Base-by-base conservation (phyloP, 1,140 invertebrate species). In the Sminthurides bifidus region DNA sequence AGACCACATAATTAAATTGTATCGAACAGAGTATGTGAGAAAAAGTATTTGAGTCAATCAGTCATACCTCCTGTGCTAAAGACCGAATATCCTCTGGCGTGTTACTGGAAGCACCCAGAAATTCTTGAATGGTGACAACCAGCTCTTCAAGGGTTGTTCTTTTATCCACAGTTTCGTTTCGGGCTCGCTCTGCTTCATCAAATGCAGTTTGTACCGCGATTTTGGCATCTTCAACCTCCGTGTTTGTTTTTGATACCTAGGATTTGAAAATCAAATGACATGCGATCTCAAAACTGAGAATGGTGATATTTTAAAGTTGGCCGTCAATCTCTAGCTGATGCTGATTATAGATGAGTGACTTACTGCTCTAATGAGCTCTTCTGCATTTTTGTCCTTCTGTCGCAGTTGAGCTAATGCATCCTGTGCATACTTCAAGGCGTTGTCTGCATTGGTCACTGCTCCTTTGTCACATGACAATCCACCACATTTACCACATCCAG, bases 401-500 rank as follows among this genome's bases (percentile, higher is more conserved):
- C 81, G 82, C 2, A 96, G 83, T 41, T 80, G 77, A 26, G 78
- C 70, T 66, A 90, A 82, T 1, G 91, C 86, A 65, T 91, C 79
- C 61, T 85, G 83, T 6, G 89, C 88, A 61, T 87, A 80, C 59
- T 84, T 82, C 17, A 92, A 73, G 12, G 92, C 90, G 67, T 83
- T 82, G 56, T 83, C 81, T 3, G 90, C 86, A 67, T 85, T 89
- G 3, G 84, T 85, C 3, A 90, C 79, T 23, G 92, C 87, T 2
- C 92, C 92, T 63, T 81, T 73, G 60, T 87, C 85, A 70, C 93
- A 97, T 17, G 88, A 86, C 26, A 92, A 73, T 14, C 85, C 88
- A 48, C 91, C 92, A 74, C 93, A 97, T 67, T 79, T 80, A 19
- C 68, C 83, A 73, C 93, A 98, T 0, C 89, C 90, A 38, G 90